Evolutionary conservation across 2,797 vertebrate species (phyloP).

Genomic region (Neosilurus mollespiculum): DNA sequence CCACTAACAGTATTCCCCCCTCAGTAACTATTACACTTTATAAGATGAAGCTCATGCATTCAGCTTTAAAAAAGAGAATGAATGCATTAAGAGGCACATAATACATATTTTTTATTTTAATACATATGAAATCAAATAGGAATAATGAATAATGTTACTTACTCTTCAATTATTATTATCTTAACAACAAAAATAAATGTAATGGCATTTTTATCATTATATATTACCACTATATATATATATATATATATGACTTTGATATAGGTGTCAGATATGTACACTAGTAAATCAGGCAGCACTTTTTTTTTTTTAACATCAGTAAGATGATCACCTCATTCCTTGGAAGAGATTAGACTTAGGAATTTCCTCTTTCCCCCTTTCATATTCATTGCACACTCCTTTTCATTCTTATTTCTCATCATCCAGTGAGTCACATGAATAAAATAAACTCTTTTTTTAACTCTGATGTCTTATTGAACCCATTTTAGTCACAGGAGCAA

Average conservation of each 20-base stretch:
- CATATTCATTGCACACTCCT: not conserved
- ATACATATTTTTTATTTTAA: constrained; percentile 10
- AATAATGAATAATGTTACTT: constrained; percentile 23
- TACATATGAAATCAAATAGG: constrained; percentile 28
- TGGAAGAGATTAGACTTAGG: constrained; percentile 12
- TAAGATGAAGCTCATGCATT: constrained; percentile 33
- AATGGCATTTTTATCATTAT: not conserved
- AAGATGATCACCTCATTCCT: constrained; percentile 24
- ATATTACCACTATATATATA: not conserved
- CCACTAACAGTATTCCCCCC: constrained; percentile 27
- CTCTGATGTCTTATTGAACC: constrained; percentile 27
- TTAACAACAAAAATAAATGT: constrained; percentile 16
- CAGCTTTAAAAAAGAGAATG: constrained; percentile 29
- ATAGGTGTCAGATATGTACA: constrained; percentile 28
- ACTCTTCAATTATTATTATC: constrained; percentile 26
- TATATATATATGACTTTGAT: not conserved
- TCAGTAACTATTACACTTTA: constrained; percentile 31
- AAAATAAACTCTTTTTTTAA: constrained; percentile 28
- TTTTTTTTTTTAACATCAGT: constrained; percentile 19
- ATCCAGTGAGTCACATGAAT: constrained; percentile 14
- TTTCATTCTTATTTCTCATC: constrained; percentile 12
- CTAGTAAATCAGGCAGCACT: constrained; percentile 13
- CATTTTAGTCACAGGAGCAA: not conserved
- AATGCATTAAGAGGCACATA: constrained; percentile 32
- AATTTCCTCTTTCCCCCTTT: not conserved